These are phyloP conservation scores for Sylvilagus floridanus DNA, from an alignment of 2,797 vertebrate species.

Conservation along the genomic window DNA sequence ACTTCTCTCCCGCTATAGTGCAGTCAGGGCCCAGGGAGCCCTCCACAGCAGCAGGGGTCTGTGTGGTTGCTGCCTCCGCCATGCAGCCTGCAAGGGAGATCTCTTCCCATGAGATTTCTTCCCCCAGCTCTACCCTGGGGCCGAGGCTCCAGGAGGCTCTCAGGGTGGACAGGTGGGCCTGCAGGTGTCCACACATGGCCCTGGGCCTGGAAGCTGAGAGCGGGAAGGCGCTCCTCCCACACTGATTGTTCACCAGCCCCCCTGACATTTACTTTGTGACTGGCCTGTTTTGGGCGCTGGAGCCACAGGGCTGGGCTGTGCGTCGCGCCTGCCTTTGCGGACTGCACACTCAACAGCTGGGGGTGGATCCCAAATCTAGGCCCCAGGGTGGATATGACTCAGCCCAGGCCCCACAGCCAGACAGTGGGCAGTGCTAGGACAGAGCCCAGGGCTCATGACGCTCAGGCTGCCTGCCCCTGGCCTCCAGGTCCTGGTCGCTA, in stretches of 20 bases:
- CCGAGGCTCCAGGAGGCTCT: background rate
- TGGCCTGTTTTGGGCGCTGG: background rate
- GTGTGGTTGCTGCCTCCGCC: background rate
- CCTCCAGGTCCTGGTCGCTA: background rate
- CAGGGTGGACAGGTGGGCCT: background rate
- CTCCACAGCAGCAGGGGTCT: constrained; percentile 46
- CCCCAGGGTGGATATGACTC: background rate
- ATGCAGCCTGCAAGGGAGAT: background rate
- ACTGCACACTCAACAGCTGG: background rate
- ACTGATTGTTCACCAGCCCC: background rate
- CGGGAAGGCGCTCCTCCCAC: background rate
- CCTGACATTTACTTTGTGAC: background rate
- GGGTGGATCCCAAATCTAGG: background rate
- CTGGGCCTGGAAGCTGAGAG: background rate
- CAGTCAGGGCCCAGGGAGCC: constrained; percentile 1
- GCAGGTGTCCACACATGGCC: background rate
- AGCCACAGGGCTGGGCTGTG: background rate
- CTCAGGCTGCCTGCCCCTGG: background rate
- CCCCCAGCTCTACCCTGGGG: background rate
- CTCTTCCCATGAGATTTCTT: background rate
- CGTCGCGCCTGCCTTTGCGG: background rate
- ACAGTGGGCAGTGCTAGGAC: too few relatives aligned
- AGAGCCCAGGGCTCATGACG: background rate
- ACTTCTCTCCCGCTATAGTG: background rate
- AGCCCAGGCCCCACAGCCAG: background rate